Conservation (phyloP, 2,888 invertebrate species). For the Orchesellides sinensis region DNA sequence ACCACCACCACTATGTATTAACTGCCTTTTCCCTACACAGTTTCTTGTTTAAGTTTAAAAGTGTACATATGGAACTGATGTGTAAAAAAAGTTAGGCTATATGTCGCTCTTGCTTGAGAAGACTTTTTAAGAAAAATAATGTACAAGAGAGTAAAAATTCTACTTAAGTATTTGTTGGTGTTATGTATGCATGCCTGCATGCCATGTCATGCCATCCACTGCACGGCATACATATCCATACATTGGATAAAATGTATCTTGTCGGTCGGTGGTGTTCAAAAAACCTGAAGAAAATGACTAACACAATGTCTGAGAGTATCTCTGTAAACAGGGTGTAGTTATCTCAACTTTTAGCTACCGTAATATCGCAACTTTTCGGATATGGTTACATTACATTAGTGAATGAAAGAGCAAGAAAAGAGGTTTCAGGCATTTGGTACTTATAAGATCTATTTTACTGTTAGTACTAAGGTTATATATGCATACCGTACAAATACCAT, state of each 20-base stretch:
- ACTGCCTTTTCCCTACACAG: not conserved
- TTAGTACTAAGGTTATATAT: too few species aligned
- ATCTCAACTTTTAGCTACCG: not conserved
- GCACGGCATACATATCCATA: constrained; percentile 45
- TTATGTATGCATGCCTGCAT: constrained; percentile 61
- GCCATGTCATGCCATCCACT: constrained; percentile 44
- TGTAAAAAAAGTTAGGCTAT: too few species aligned
- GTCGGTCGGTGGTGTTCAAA: constrained; percentile 11
- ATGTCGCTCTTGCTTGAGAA: too few species aligned
- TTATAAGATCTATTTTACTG: too few species aligned
- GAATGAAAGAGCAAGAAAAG: not conserved
- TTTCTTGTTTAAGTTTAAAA: not conserved
- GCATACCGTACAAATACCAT: not conserved
- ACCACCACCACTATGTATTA: constrained; percentile 19
- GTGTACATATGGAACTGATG: too few species aligned
- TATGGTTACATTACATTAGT: constrained; percentile 25
- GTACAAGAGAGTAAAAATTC: too few species aligned
- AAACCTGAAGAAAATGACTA: not conserved
- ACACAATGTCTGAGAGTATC: not conserved
- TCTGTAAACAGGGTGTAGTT: not conserved
- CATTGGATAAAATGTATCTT: constrained; percentile 35
- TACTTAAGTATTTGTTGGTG: constrained; percentile 55
- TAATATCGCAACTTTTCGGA: constrained; percentile 31
- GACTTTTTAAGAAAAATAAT: too few species aligned
- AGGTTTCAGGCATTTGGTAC: too few species aligned